Conservation (phyloP, 2,797 vertebrate genomes). For the Heteromormyrus szaboi region DNA sequence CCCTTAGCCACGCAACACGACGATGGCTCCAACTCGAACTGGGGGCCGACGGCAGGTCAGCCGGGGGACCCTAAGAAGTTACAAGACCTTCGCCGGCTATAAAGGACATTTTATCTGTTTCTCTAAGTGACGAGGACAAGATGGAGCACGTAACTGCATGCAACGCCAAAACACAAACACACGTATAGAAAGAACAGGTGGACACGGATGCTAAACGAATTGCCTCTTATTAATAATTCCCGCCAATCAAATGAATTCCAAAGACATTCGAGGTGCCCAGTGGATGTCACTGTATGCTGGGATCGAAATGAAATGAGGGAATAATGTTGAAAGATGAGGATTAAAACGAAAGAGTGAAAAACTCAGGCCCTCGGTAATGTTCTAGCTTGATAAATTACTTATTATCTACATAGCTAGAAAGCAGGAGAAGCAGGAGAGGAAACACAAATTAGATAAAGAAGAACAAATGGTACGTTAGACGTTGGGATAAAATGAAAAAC, state of each 20-base stretch:
- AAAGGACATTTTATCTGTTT: constrained; percentile 1
- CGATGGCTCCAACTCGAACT: not conserved
- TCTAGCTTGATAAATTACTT: constrained; percentile 99
- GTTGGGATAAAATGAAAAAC: constrained; percentile 26
- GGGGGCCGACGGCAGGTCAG: constrained; percentile 28
- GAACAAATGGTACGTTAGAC: constrained; percentile 51
- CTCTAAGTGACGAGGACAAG: not conserved
- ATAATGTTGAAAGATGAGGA: constrained; percentile 18
- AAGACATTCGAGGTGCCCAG: constrained; percentile 15
- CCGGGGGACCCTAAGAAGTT: constrained; percentile 13
- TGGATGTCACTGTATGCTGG: not conserved
- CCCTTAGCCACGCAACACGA: not conserved
- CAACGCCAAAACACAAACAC: not conserved
- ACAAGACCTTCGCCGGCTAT: not conserved
- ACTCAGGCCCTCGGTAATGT: constrained; percentile 84
- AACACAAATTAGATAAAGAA: constrained; percentile 91
- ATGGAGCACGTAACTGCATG: constrained; percentile 8
- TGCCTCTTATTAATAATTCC: not conserved
- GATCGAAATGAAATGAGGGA: not conserved
- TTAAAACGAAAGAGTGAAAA: constrained; percentile 38
- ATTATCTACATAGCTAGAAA: constrained; percentile 99
- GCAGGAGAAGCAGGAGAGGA: constrained; percentile 97
- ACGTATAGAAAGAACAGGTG: constrained; percentile 25
- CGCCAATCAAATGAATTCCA: constrained; percentile 37
- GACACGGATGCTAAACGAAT: not conserved